A percentile compares a stretch with the other conserved stretches of the same genome.
These are phyloP conservation scores for Eupithecia pulchellata DNA, from an alignment of 2,888 invertebrate genomes.

Conservation along the genomic window DNA sequence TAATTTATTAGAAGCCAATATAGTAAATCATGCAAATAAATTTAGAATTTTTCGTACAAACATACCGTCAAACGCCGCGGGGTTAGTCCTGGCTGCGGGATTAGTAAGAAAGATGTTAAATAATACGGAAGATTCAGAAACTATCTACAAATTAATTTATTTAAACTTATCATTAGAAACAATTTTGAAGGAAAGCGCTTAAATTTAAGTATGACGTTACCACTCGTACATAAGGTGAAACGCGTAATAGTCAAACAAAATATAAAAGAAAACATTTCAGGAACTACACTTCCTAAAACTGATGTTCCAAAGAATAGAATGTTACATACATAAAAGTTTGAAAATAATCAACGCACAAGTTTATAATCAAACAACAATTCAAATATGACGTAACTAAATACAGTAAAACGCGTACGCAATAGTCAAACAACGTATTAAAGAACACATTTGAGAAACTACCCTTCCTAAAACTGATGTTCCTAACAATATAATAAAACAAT, in stretches of 20 bases:
- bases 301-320: too few species aligned
- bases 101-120: constrained; percentile 19
- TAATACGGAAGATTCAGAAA: neutral
- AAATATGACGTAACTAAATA: neutral
- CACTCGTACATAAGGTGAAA: neutral
- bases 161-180: neutral
- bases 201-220: neutral
- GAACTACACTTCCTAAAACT: neutral
- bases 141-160: neutral
- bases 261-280: neutral
- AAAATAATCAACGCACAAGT: too few species aligned
- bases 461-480: neutral
- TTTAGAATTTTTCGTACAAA: constrained; percentile 20
- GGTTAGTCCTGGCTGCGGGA: constrained; percentile 34
- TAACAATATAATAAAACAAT: neutral
- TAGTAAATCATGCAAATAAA: constrained; percentile 26
- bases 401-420: neutral
- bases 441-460: neutral
- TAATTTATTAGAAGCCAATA: constrained; percentile 25
- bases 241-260: neutral
- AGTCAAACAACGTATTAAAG: neutral
- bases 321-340: too few species aligned
- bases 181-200: neutral
- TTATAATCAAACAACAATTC: too few species aligned
- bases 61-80: constrained; percentile 37